Conservation (phyloP, 2,888 invertebrate species). For the Heliconius charithonia region DNA sequence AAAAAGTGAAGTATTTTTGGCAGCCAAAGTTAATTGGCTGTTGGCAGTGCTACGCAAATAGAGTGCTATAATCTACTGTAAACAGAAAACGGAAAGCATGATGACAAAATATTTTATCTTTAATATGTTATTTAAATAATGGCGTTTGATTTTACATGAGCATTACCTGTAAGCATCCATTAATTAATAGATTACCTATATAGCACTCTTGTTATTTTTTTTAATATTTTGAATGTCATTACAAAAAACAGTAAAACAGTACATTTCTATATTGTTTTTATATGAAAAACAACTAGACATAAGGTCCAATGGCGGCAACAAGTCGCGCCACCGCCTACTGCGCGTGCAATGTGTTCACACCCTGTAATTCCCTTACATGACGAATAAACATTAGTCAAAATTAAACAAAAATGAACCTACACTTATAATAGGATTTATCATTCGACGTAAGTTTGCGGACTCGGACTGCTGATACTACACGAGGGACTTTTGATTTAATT, state of each 20-base stretch:
- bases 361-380: constrained; percentile 19
- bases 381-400: constrained; percentile 3
- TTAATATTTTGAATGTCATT: background rate
- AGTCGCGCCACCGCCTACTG: constrained; percentile 33
- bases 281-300: background rate
- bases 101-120: constrained; percentile 18
- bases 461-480: too few species aligned
- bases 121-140: constrained; percentile 7
- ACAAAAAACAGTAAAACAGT: background rate
- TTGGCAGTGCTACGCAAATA: constrained; percentile 38
- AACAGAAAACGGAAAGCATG: constrained; percentile 25
- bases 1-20: constrained; percentile 47
- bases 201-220: background rate
- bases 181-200: background rate
- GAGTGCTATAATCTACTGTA: constrained; percentile 23
- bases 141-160: background rate
- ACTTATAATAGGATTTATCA: too few species aligned
- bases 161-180: background rate
- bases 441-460: too few species aligned
- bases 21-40: constrained; percentile 47
- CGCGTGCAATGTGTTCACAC: constrained; percentile 26
- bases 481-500: background rate
- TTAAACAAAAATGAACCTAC: background rate
- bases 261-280: background rate
- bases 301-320: constrained; percentile 21